Evolutionary conservation across 2,113 vertebrate species (phyloP), one percentile per base, ranked within the genome.

Genomic region (Clupea harengus): DNA sequence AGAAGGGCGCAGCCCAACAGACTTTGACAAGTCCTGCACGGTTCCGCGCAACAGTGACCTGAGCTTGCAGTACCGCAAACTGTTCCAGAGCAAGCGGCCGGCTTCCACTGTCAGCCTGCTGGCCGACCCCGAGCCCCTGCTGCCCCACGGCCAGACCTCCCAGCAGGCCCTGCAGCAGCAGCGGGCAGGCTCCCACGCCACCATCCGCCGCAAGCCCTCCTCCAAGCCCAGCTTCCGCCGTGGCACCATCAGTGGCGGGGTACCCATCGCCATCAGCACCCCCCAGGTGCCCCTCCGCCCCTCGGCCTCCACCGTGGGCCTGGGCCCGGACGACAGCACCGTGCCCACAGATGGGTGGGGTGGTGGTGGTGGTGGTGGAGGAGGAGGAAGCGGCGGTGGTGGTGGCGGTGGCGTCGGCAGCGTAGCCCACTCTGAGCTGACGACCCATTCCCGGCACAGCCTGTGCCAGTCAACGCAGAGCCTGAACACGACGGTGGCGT

Each of bases 31-130:
- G 85, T 96, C 95, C 11, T 96, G 95, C 3, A 96, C 96, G 5
- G 94, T 96, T 84, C 96, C 96, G 0, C 92, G 96, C 80, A 96
- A 96, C 92, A 96, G 95, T 0, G 96, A 96, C 87, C 93, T 96
- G 50, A 89, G 93, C 64, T 88, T 93, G 82, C 95, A 96, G 90
- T 96, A 93, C 91, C 89, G 94, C 72, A 94, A 94, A 88, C 94
- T 96, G 20, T 93, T 94, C 44, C 95, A 96, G 86, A 94, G 90
- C 87, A 94, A 95, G 78, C 94, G 96, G 0, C 96, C 96, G 0
- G 89, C 93, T 1, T 96, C 96, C 50, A 96, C 96, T 0, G 95
- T 95, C 87, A 96, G 94, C 91, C 93, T 96, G 3, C 47, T 95
- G 88, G 94, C 92, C 0, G 95, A 96, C 44, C 88, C 92, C 0